Conservation (phyloP, 2,113 vertebrate genomes). For the Microtus montanus region DNA sequence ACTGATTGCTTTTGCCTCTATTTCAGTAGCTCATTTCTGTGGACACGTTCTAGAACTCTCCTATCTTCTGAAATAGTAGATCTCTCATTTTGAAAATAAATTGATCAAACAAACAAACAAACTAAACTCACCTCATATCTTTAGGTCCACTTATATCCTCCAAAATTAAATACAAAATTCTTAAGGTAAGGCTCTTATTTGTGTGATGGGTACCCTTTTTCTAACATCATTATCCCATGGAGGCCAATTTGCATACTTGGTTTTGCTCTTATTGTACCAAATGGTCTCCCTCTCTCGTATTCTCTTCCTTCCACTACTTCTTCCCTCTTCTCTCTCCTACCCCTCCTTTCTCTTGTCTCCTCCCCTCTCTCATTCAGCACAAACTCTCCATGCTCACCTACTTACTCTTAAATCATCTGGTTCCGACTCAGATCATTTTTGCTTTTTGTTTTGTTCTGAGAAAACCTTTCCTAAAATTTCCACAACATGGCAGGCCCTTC, state of each 20-base stretch:
- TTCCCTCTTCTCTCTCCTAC: not conserved
- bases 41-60: not conserved
- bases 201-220: not conserved
- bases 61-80: slow-evolving; percentile 18
- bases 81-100: not conserved
- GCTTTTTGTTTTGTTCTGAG: not conserved
- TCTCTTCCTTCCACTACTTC: no score
- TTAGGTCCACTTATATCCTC: not conserved
- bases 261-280: not conserved
- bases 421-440: not conserved
- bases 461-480: not conserved
- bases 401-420: not conserved
- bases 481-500: not conserved
- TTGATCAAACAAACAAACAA: not conserved
- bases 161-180: not conserved
- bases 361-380: not conserved
- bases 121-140: not conserved
- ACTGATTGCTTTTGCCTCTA: not conserved
- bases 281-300: not conserved
- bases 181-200: not conserved
- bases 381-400: not conserved
- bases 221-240: not conserved
- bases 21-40: not conserved
- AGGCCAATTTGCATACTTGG: not conserved
- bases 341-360: not conserved